A percentile compares a stretch with the other conserved stretches of the same genome.
Conservation (phyloP, 2,888 invertebrate genomes). For the Ethmia dodecea region DNA sequence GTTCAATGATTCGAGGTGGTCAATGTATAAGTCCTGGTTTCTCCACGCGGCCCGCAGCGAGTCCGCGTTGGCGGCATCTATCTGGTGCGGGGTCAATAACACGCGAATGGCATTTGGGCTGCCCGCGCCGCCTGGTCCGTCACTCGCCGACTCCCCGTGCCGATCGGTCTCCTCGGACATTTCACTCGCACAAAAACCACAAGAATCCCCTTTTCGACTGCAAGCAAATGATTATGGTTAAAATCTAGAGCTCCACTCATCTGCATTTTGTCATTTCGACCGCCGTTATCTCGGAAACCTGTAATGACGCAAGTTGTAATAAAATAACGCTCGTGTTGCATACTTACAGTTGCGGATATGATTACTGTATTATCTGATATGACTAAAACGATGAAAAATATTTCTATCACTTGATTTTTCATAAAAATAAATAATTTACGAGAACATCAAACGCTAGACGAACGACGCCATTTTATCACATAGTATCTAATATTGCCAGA, state of each 20-base stretch:
- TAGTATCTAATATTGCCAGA: conserved; percentile 33
- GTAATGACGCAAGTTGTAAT: conserved; percentile 25
- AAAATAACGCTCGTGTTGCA: conserved; percentile 19
- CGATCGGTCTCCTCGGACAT: conserved; percentile 74
- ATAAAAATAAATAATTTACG: conserved; percentile 31
- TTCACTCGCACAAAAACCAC: conserved; percentile 65
- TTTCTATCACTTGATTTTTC: conserved; percentile 27
- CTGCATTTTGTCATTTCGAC: conserved; percentile 37
- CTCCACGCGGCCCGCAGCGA: conserved; percentile 84
- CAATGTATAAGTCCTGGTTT: conserved; percentile 86
- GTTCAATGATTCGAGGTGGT: conserved; percentile 84
- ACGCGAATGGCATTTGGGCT: conserved; percentile 75
- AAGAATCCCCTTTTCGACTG: conserved; percentile 64
- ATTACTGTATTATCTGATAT: conserved; percentile 15
- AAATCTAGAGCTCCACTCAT: conserved; percentile 41
- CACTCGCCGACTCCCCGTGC: conserved; percentile 64
- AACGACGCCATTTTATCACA: conserved; percentile 64
- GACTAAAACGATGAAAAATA: conserved; percentile 12
- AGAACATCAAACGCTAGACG: conserved; percentile 43
- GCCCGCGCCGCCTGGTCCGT: conserved; percentile 67
- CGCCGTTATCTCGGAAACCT: conserved; percentile 51
- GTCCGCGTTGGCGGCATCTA: conserved; percentile 79
- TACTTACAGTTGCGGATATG: conserved; percentile 42
- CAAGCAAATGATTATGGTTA: conserved; percentile 59
- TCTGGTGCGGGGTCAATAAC: conserved; percentile 80